Percentiles rank a stretch among this genome's conserved stretches.
phyloP scores from a whole-genome alignment of 2,888 invertebrate species.

The Tineola bisselliella region DNA sequence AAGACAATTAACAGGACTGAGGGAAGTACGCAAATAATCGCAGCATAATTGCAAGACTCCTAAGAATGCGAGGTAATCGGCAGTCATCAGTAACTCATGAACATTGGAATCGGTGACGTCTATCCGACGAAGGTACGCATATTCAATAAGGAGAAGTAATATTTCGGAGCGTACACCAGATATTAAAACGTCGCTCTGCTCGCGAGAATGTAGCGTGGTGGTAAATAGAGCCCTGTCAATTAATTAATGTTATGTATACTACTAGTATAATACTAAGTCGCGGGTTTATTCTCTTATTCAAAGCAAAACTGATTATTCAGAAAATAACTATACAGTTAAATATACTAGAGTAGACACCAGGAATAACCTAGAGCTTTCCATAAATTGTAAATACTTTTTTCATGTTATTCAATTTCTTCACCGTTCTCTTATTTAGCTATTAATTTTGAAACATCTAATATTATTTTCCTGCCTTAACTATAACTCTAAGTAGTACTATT shows the following conservation, averaged over 20 bases:
- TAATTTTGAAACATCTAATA: too few relatives aligned
- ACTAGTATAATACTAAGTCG: too few relatives aligned
- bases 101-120: slow-evolving; percentile 82
- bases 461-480: too few relatives aligned
- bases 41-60: slow-evolving; percentile 85
- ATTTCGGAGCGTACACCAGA: slow-evolving; percentile 81
- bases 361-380: too few relatives aligned
- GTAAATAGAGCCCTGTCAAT: slow-evolving; percentile 79
- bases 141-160: slow-evolving; percentile 82
- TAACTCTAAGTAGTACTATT: too few relatives aligned
- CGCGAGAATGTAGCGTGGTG: slow-evolving; percentile 76
- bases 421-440: too few relatives aligned
- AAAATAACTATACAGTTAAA: too few relatives aligned
- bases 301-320: too few relatives aligned
- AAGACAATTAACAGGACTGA: slow-evolving; percentile 83
- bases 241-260: neutral
- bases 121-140: slow-evolving; percentile 84
- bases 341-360: too few relatives aligned
- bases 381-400: too few relatives aligned
- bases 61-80: slow-evolving; percentile 88
- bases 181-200: slow-evolving; percentile 76
- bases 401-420: too few relatives aligned
- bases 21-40: slow-evolving; percentile 73
- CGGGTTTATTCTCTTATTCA: too few relatives aligned
- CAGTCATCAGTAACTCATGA: slow-evolving; percentile 80